These are phyloP conservation scores for Potorous gilbertii DNA, from an alignment of 2,797 vertebrate species.

Conservation along the genomic window DNA sequence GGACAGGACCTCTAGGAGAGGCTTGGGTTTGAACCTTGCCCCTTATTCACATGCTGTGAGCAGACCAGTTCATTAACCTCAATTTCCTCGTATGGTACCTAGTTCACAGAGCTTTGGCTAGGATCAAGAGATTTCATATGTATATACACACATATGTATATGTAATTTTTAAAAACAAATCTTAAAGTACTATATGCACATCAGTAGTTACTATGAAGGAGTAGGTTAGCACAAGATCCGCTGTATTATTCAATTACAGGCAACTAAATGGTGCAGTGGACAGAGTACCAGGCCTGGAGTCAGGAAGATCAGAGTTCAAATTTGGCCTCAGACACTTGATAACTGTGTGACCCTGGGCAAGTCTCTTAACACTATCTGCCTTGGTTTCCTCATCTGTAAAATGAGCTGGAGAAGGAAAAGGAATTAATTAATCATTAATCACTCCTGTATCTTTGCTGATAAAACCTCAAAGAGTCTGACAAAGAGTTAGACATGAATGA, in stretches of 20 bases:
- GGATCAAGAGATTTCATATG: neutral
- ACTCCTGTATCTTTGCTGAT: neutral
- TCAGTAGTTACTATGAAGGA: neutral
- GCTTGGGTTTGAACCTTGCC: neutral
- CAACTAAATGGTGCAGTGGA: neutral
- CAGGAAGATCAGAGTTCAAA: too few relatives aligned
- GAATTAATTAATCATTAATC: too few relatives aligned
- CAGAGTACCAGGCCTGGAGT: neutral
- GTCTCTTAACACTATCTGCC: too few relatives aligned
- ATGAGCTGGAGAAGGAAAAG: too few relatives aligned
- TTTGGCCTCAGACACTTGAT: too few relatives aligned
- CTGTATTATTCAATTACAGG: neutral
- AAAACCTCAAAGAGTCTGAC: neutral
- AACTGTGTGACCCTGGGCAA: neutral
- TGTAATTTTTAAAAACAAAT: neutral
- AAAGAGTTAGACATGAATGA: neutral
- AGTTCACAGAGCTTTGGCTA: neutral
- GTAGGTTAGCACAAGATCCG: neutral
- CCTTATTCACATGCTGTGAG: neutral
- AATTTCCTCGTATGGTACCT: neutral
- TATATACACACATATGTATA: too few relatives aligned
- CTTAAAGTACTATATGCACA: neutral
- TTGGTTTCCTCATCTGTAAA: too few relatives aligned
- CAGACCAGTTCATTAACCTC: neutral
- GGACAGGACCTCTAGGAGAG: neutral